A percentile compares a stretch with the other conserved stretches of the same genome.
Conservation (phyloP, 35 echinoderm and acorn worm genomes). For the Heliocidaris tuberculata region DNA sequence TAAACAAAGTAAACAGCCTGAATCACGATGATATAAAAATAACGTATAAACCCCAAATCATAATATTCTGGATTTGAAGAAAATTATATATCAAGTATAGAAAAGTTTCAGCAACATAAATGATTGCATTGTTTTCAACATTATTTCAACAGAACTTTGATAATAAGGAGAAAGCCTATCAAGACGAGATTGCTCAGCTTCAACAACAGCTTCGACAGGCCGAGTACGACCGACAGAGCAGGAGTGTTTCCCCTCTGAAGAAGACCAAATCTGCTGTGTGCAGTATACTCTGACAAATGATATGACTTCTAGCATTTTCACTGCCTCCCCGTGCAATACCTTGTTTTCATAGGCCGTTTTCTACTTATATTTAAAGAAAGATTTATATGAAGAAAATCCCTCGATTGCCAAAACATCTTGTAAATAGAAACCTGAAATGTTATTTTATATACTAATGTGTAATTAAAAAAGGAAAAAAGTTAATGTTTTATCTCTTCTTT, state of each 20-base stretch:
- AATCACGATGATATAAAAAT: too few species aligned
- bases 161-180: conserved; percentile 14
- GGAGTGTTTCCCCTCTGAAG: not conserved
- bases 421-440: not conserved
- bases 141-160: conserved; percentile 22
- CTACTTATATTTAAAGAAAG: not conserved
- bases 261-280: conserved; percentile 28
- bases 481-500: too few species aligned
- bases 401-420: not conserved
- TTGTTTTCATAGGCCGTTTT: not conserved
- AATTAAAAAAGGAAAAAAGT: not conserved
- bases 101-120: too few species aligned
- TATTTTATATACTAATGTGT: not conserved
- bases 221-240: conserved; percentile 12
- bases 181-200: not conserved
- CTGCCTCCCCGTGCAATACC: not conserved
- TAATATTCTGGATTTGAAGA: too few species aligned
- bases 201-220: not conserved
- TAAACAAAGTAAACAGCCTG: too few species aligned
- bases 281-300: conserved; percentile 20
- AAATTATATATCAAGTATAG: not conserved
- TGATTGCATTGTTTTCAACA: not conserved
- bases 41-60: too few species aligned
- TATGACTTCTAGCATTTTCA: not conserved
- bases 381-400: too few species aligned